These are phyloP conservation scores for Montipora capricornis DNA, from an alignment of 64 coral and sea anemone species.

Conservation along the genomic window DNA sequence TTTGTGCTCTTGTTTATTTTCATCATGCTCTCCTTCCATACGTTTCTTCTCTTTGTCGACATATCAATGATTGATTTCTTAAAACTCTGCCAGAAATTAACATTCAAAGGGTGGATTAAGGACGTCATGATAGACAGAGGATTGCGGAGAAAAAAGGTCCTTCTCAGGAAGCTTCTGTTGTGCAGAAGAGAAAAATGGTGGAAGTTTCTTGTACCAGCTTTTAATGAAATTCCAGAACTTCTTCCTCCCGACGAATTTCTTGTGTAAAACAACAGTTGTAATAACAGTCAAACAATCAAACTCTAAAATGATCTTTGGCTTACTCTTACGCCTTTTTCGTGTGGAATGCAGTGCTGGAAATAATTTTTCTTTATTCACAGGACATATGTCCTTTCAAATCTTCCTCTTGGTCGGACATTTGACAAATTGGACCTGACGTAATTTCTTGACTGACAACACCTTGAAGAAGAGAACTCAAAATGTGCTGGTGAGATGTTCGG, in stretches of 20 bases:
- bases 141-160: conserved; percentile 60
- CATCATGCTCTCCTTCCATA: conserved; percentile 71
- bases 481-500: no score
- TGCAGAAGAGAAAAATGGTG: conserved; percentile 81
- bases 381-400: no score
- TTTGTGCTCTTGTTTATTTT: conserved; percentile 83
- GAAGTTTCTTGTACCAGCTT: conserved; percentile 87
- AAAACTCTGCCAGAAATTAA: conserved; percentile 66
- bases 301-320: no score
- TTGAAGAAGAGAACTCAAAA: no score
- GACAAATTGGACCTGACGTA: no score
- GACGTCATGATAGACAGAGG: conserved; percentile 53
- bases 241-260: conserved; percentile 75
- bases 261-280: conserved; percentile 6
- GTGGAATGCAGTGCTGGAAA: no score
- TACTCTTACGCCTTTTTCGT: no score
- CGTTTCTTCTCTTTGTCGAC: conserved; percentile 78
- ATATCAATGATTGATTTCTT: conserved; percentile 94
- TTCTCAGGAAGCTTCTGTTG: conserved; percentile 71
- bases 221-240: conserved; percentile 85
- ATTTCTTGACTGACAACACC: no score
- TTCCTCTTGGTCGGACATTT: no score
- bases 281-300: no score
- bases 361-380: no score
- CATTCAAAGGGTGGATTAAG: conserved; percentile 32